A percentile compares a stretch with the other conserved stretches of the same genome.
These are phyloP conservation scores for Tokudaia tokunoshimensis DNA, from an alignment of 2,797 vertebrate genomes.

Conservation along the genomic window DNA sequence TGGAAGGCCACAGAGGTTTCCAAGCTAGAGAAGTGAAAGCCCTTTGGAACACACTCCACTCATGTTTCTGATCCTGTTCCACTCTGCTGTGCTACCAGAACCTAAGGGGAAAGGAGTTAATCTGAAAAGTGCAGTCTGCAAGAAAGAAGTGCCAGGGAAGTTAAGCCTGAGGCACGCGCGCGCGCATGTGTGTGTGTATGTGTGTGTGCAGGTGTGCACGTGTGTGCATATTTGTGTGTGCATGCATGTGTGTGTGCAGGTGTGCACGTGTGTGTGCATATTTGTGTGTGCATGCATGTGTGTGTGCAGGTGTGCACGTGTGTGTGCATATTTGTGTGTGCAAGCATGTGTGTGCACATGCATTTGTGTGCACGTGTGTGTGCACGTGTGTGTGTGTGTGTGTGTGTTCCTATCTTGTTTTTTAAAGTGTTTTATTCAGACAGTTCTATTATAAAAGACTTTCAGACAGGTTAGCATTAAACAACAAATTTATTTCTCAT, in stretches of 20 bases:
- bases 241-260: background rate
- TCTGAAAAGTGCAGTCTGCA: background rate
- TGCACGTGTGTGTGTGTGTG: background rate
- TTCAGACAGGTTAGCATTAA: background rate
- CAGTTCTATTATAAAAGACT: background rate
- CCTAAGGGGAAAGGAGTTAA: background rate
- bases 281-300: too few relatives aligned
- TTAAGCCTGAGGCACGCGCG: too few relatives aligned
- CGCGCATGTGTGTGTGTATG: too few relatives aligned
- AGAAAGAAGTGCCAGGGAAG: background rate
- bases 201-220: too few relatives aligned
- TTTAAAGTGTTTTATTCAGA: background rate
- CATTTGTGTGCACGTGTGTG: too few relatives aligned
- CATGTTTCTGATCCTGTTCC: background rate
- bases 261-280: too few relatives aligned
- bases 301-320: too few relatives aligned
- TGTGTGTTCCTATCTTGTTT: background rate
- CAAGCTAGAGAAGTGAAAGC: background rate
- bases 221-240: too few relatives aligned
- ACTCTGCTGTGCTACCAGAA: conserved; percentile 19
- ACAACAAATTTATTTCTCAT: background rate
- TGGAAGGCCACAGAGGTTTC: background rate
- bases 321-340: too few relatives aligned
- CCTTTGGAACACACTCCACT: background rate
- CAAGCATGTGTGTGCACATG: background rate